These are phyloP conservation scores for Recurvirostra avosetta DNA, from an alignment of 2,113 vertebrate species.

Conservation along the genomic window DNA sequence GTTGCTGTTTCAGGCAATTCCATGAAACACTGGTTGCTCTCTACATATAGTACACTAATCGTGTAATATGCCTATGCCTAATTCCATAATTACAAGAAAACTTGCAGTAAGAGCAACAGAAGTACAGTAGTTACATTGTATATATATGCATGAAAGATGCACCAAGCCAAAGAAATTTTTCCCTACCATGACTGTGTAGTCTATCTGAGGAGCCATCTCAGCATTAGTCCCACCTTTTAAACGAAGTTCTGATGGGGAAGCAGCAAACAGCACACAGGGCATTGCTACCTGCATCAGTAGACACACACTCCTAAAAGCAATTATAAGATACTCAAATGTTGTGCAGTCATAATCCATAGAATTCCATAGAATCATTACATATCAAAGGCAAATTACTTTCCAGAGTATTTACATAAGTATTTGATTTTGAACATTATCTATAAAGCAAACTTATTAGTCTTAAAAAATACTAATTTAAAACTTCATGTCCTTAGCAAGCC, in stretches of 20 bases:
- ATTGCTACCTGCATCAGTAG: constrained; percentile 92
- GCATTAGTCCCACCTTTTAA: constrained; percentile 96
- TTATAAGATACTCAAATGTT: not conserved
- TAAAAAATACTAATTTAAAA: not conserved
- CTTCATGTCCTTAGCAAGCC: not conserved
- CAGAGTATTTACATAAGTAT: not conserved
- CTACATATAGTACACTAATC: not conserved
- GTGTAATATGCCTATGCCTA: not conserved
- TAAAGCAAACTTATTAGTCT: not conserved
- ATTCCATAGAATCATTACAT: not conserved
- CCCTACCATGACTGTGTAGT: constrained; percentile 88
- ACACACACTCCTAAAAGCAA: constrained; percentile 87
- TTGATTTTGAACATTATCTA: not conserved
- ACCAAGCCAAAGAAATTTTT: not conserved
- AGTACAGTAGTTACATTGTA: not conserved
- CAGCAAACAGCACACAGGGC: constrained; percentile 89
- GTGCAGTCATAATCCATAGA: not conserved
- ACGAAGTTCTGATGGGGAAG: constrained; percentile 82
- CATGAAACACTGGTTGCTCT: not conserved
- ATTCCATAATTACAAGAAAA: not conserved
- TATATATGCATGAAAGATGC: not conserved
- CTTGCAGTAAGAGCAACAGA: not conserved
- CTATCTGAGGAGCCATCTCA: constrained; percentile 98
- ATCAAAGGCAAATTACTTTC: not conserved
- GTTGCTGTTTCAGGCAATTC: not conserved